Percentiles rank a stretch among this genome's conserved stretches.
phyloP scores from a whole-genome alignment of 2,113 vertebrate genomes.

The Cyanocitta stelleri region DNA sequence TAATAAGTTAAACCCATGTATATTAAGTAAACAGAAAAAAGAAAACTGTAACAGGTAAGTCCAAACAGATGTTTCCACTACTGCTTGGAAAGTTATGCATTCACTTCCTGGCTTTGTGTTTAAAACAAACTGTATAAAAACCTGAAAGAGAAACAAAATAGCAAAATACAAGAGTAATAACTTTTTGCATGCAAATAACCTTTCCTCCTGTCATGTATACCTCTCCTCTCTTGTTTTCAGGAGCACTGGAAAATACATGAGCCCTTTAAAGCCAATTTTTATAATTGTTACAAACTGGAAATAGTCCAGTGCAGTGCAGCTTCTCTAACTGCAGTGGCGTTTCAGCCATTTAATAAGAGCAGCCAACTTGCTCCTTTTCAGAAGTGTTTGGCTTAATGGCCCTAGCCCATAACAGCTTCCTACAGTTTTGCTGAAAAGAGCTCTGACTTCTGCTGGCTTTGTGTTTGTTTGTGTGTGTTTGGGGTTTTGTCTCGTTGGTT shows the following conservation, averaged over 20 bases:
- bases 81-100: neutral
- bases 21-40: neutral
- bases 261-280: neutral
- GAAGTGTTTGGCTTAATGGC: neutral
- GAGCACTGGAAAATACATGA: neutral
- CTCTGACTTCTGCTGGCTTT: neutral
- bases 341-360: neutral
- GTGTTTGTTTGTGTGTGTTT: neutral
- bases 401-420: neutral
- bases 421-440: neutral
- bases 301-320: neutral
- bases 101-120: neutral
- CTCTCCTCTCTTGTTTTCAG: neutral
- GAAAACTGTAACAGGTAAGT: neutral
- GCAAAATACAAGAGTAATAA: neutral
- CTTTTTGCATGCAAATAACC: neutral
- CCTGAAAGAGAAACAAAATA: neutral
- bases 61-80: neutral
- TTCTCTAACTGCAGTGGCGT: neutral
- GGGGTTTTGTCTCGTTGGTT: neutral
- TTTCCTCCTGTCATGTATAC: neutral
- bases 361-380: neutral
- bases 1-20: neutral
- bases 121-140: neutral
- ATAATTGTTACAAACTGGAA: neutral